Base-by-base conservation (phyloP, 2,797 vertebrate genomes). In the Austrolebias charrua region DNA sequence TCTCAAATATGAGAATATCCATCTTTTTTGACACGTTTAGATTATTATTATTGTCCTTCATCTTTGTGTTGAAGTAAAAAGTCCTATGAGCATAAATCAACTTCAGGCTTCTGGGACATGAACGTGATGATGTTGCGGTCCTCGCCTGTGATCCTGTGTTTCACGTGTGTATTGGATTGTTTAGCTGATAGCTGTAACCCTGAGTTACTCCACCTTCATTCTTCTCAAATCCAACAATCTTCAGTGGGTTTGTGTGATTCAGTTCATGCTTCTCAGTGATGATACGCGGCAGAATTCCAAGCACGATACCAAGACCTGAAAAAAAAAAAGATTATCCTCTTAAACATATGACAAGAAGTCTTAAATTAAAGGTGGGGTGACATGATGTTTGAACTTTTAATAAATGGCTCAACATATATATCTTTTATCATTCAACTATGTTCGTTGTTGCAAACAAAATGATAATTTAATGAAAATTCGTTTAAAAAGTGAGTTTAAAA, bases 241-340 rank as follows among this genome's bases (percentile, higher is more conserved):
- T 59, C 48, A 79, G 55, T 68, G 64, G 29, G 64, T 73, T 79
- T 31, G 49, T 60, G 15, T 58, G 55, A 52, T 53, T 60, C 45
- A 80, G 79, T 83, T 68, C 16, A 1, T 46, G 66, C 61, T 58
- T 59, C 15, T 96, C 90, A 98, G 89, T 97, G 96, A 78, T 96
- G 95, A 89, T 97, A 98, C 20, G 93, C 86, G 16, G 95, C 82
- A 44, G 91, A 88, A 66, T 95, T 98, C 96, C 96, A 98, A 73
- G 88, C 24, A 18, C 96, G 93, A 83, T 96, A 96, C 96, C 96
- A 97, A 15, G 95, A 87, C 80, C 97, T 98, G 88, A 61, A 90
- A 42, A 73, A 77, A 56, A 64, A 18, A 10, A 35, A 52, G 4
- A 40, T 50, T 38, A 38, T 12, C 20, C 6, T 24, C 5, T 13